phyloP scores from a whole-genome alignment of 1,140 invertebrate species.

The Thaumetopoea pityocampa region DNA sequence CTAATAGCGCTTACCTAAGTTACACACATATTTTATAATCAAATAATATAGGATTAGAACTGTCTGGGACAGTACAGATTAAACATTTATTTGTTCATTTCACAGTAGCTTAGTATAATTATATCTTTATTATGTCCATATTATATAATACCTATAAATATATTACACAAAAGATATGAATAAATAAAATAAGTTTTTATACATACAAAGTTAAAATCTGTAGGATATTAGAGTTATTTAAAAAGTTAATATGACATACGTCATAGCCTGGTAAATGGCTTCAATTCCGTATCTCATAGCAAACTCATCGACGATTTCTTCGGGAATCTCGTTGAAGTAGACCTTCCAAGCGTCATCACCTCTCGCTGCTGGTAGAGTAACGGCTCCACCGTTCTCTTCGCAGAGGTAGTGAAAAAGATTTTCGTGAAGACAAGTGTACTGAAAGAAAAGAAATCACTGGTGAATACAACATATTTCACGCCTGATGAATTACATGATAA shows the following conservation, averaged over 20 bases:
- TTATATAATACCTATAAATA: no score
- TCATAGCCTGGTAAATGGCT: constrained; percentile 99
- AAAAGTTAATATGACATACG: constrained; percentile 84
- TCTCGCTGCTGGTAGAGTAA: constrained; percentile 93
- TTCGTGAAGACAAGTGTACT: constrained; percentile 99
- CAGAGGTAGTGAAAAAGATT: constrained; percentile 98
- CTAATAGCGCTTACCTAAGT: no score
- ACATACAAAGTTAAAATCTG: no score
- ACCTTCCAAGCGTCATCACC: constrained; percentile 99
- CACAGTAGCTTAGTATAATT: no score
- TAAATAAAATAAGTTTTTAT: no score
- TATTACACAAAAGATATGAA: no score
- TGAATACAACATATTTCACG: background rate
- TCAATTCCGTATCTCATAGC: constrained; percentile 99
- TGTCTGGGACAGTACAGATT: no score
- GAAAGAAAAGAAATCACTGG: constrained; percentile 24
- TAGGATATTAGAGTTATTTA: no score
- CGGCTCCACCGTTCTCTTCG: constrained; percentile 93
- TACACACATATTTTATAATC: no score
- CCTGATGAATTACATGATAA: background rate
- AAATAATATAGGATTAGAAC: no score
- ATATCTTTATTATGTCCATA: no score
- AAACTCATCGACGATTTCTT: constrained; percentile 99
- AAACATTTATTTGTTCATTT: no score
- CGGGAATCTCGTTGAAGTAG: constrained; percentile 98